A percentile compares a stretch with the other conserved stretches of the same genome.
Evolutionary conservation across 2,888 invertebrate species (phyloP).

Genomic region (Brachyptera risi): DNA sequence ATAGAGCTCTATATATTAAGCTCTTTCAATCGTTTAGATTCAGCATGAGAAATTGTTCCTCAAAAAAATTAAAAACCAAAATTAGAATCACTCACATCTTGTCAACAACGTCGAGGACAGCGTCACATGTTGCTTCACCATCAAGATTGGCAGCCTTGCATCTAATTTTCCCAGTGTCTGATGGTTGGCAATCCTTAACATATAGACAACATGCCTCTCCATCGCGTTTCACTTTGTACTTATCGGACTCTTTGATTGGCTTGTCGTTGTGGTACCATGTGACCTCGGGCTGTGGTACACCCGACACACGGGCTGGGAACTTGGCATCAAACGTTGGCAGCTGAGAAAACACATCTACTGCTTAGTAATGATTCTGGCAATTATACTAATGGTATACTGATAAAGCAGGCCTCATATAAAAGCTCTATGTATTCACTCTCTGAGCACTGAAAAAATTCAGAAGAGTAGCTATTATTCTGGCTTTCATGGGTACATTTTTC

Average conservation of each 20-base stretch:
- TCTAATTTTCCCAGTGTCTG: slow-evolving; percentile 69
- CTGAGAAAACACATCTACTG: slow-evolving; percentile 46
- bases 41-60: too few relatives aligned
- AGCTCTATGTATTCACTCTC: too few relatives aligned
- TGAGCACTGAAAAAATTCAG: too few relatives aligned
- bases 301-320: slow-evolving; percentile 74
- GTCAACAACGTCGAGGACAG: slow-evolving; percentile 71
- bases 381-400: too few relatives aligned
- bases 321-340: slow-evolving; percentile 75
- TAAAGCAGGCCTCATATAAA: too few relatives aligned
- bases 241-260: slow-evolving; percentile 63
- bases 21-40: too few relatives aligned
- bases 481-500: too few relatives aligned
- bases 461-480: too few relatives aligned
- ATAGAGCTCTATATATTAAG: too few relatives aligned
- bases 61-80: too few relatives aligned
- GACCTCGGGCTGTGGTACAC: slow-evolving; percentile 79
- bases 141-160: slow-evolving; percentile 77
- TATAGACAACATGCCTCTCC: slow-evolving; percentile 76
- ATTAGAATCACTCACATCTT: slow-evolving; percentile 78
- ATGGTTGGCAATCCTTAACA: slow-evolving; percentile 61
- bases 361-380: too few relatives aligned
- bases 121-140: slow-evolving; percentile 72
- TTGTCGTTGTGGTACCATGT: slow-evolving; percentile 83
- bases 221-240: slow-evolving; percentile 71